Evolutionary conservation across 2,888 invertebrate species (phyloP).

Genomic region (Pyrrhosoma nymphula): DNA sequence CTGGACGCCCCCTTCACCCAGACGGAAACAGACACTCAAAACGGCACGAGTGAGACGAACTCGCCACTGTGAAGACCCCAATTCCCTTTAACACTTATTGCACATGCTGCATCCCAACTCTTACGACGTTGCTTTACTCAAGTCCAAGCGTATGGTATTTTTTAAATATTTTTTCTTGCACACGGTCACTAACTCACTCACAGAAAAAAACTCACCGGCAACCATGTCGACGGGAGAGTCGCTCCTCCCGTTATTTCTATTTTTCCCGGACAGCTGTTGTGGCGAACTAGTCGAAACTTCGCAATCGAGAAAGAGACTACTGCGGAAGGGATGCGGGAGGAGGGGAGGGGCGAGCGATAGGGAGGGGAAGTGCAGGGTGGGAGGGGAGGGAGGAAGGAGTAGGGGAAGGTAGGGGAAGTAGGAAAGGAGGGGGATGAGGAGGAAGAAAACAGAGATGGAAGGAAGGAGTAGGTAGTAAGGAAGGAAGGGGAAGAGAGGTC

Average conservation of each 20-base stretch:
- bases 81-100: background rate
- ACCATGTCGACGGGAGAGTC: slow-evolving; percentile 37
- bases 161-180: no score
- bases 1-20: background rate
- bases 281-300: slow-evolving; percentile 18
- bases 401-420: background rate
- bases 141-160: no score
- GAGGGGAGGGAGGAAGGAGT: background rate
- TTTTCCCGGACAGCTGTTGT: slow-evolving; percentile 26
- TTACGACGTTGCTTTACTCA: background rate
- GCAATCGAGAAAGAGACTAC: background rate
- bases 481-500: background rate
- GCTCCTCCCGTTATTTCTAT: background rate
- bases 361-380: background rate
- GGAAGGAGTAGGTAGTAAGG: background rate
- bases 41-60: background rate
- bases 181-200: background rate
- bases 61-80: background rate
- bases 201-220: background rate
- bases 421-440: background rate
- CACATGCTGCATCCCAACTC: background rate
- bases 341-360: background rate
- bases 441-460: background rate
- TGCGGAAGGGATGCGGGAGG: background rate
- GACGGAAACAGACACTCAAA: no score